A percentile compares a stretch with the other conserved stretches of the same genome.
These are phyloP conservation scores for Hydrotaea cyrtoneurina DNA, from an alignment of 2,888 invertebrate genomes.

Conservation along the genomic window DNA sequence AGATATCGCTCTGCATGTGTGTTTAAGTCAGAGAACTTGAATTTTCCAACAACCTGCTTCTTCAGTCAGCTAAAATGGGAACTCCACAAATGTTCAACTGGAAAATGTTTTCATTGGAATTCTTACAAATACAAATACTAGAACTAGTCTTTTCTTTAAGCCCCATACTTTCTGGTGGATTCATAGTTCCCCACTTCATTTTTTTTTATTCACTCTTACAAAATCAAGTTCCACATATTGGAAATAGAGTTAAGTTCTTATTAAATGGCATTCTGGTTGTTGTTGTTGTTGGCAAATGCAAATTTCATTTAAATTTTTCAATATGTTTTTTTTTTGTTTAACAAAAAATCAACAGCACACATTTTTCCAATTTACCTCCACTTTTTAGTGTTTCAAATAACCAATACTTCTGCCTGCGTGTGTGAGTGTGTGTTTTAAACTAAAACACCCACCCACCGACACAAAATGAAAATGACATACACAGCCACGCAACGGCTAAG, in stretches of 20 bases:
- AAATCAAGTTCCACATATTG: background rate
- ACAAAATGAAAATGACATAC: background rate
- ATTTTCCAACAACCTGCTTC: too few species aligned
- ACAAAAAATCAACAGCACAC: background rate
- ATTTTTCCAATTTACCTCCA: background rate
- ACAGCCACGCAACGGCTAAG: background rate
- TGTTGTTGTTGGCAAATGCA: background rate
- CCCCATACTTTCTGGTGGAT: too few species aligned
- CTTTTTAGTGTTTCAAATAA: background rate
- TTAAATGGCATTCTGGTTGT: background rate
- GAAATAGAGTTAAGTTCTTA: background rate
- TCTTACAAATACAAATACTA: too few species aligned
- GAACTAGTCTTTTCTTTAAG: too few species aligned
- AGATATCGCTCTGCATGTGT: too few species aligned
- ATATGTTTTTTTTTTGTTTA: background rate
- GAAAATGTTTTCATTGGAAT: too few species aligned
- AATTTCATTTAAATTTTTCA: constrained; percentile 1
- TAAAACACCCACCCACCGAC: background rate
- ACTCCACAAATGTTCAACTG: too few species aligned
- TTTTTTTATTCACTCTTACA: too few species aligned
- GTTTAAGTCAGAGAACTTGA: too few species aligned
- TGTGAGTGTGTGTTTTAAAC: background rate
- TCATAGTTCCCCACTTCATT: too few species aligned
- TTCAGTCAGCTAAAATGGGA: too few species aligned
- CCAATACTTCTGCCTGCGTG: background rate